These are phyloP conservation scores for Drosophila leonis DNA, from an alignment of 2,888 invertebrate species.

Conservation along the genomic window DNA sequence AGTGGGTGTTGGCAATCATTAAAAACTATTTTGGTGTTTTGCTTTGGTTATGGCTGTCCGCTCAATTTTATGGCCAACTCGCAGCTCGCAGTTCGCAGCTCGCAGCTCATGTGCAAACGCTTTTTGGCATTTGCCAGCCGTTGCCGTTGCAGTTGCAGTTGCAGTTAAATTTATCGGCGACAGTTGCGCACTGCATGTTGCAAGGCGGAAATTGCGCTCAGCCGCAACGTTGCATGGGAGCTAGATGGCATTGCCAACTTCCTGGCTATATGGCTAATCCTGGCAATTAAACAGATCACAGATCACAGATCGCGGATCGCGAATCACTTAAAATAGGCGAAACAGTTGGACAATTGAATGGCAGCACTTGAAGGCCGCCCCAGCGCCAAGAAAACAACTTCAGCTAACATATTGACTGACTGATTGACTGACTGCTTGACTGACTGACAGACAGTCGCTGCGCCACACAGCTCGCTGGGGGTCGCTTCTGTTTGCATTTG, in stretches of 20 bases:
- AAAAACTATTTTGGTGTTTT: slow-evolving; percentile 62
- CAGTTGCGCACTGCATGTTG: slow-evolving; percentile 63
- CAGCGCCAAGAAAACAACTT: slow-evolving; percentile 15
- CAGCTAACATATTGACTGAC: slow-evolving; percentile 34
- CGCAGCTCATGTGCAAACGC: background rate
- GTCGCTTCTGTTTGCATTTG: slow-evolving; percentile 55
- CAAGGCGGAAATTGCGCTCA: slow-evolving; percentile 73
- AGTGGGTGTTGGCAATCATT: slow-evolving; percentile 38
- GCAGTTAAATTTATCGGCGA: slow-evolving; percentile 77
- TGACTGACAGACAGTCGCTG: slow-evolving; percentile 1
- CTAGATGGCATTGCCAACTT: slow-evolving; percentile 52
- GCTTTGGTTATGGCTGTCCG: slow-evolving; percentile 30
- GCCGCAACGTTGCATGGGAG: slow-evolving; percentile 49
- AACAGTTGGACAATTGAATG: slow-evolving; percentile 32
- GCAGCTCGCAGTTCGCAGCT: slow-evolving; percentile 15
- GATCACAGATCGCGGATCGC: slow-evolving; percentile 29
- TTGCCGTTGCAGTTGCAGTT: slow-evolving; percentile 22
- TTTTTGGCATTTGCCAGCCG: slow-evolving; percentile 30
- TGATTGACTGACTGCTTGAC: slow-evolving; percentile 8
- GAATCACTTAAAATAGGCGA: slow-evolving; percentile 40
- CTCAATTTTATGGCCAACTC: slow-evolving; percentile 58
- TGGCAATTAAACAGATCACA: slow-evolving; percentile 68
- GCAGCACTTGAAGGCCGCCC: slow-evolving; percentile 53
- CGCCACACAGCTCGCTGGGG: slow-evolving; percentile 63
- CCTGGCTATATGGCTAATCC: slow-evolving; percentile 66